A percentile compares a stretch with the other conserved stretches of the same genome.
phyloP scores from a whole-genome alignment of 2,888 invertebrate genomes.

The Idaea dimidiata region DNA sequence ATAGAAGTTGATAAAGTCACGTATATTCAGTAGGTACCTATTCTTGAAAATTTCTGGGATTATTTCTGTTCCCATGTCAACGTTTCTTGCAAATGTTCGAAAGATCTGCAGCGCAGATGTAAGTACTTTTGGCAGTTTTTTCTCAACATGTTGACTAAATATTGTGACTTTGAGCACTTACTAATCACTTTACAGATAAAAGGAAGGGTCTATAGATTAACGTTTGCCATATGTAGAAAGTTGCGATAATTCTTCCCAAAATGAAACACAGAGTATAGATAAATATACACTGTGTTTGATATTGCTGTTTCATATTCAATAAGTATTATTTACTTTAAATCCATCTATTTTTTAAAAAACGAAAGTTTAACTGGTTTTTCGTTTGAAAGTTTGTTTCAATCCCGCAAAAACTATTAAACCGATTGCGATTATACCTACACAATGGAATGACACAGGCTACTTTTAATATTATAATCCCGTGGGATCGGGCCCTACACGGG shows the following conservation, averaged over 20 bases:
- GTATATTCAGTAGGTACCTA: background rate
- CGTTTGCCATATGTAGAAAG: slow-evolving; percentile 16
- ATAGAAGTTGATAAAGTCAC: no score
- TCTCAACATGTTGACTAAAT: slow-evolving; percentile 42
- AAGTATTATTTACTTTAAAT: no score
- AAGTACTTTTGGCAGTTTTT: slow-evolving; percentile 43
- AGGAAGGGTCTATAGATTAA: slow-evolving; percentile 5
- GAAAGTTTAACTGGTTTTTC: no score
- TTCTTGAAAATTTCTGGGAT: background rate
- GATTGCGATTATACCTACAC: no score
- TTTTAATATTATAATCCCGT: no score
- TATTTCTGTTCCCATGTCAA: background rate
- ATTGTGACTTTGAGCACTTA: slow-evolving; percentile 49
- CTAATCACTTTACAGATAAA: slow-evolving; percentile 16
- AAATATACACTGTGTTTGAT: background rate
- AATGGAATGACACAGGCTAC: no score
- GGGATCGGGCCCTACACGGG: no score
- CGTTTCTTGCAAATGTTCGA: slow-evolving; percentile 2
- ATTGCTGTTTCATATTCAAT: background rate
- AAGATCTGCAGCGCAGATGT: slow-evolving; percentile 57
- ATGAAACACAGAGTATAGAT: no score
- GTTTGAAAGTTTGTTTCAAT: no score
- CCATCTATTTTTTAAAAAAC: no score
- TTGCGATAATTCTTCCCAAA: background rate
- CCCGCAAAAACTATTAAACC: no score